Conservation (phyloP, 2,797 vertebrate genomes). For the Halcyon badia region DNA sequence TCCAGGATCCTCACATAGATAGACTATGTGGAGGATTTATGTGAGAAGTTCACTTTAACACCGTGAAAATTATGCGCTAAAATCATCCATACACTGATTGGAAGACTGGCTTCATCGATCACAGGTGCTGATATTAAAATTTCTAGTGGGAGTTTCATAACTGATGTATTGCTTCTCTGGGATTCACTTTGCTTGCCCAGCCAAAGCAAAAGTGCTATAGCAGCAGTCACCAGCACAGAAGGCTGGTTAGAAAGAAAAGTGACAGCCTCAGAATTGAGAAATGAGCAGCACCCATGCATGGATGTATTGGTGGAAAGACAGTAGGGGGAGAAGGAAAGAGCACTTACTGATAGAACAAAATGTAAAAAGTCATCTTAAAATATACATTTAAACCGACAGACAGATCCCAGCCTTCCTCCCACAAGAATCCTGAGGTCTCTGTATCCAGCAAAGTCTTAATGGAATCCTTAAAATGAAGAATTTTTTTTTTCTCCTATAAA, state of each 20-base stretch:
- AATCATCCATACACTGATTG: constrained; percentile 34
- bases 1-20: background rate
- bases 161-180: background rate
- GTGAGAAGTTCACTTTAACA: constrained; percentile 46
- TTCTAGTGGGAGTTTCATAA: constrained; percentile 53
- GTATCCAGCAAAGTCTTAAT: background rate
- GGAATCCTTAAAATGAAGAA: background rate
- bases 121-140: constrained; percentile 6
- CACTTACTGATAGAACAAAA: constrained; percentile 35
- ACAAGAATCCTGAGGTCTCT: constrained; percentile 18
- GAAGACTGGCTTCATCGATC: constrained; percentile 51
- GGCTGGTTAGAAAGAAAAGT: constrained; percentile 36
- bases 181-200: constrained; percentile 3
- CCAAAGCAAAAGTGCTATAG: constrained; percentile 39
- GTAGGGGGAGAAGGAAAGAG: constrained; percentile 12
- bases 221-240: constrained; percentile 45
- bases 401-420: constrained; percentile 29
- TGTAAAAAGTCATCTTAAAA: constrained; percentile 42
- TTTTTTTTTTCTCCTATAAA: background rate
- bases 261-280: constrained; percentile 15
- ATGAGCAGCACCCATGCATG: constrained; percentile 16
- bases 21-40: background rate
- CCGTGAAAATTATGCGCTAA: constrained; percentile 36
- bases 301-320: background rate
- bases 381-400: constrained; percentile 10